Evolutionary conservation across 2,888 invertebrate genomes (phyloP).

Genomic region (Dione vanillae): DNA sequence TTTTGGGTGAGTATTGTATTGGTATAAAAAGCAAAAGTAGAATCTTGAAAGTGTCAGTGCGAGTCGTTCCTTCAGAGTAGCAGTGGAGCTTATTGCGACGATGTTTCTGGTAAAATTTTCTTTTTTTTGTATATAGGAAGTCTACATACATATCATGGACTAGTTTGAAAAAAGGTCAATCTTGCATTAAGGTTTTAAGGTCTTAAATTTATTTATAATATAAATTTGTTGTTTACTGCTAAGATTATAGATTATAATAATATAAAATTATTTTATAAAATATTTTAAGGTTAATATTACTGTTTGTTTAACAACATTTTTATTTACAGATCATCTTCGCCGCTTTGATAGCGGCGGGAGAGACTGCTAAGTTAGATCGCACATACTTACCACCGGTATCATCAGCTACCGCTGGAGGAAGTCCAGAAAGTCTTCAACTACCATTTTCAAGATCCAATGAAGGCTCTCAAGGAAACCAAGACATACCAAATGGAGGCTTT

Average conservation of each 20-base stretch:
- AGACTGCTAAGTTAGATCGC: slow-evolving; percentile 70
- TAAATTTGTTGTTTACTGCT: neutral
- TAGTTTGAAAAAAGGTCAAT: slow-evolving; percentile 13
- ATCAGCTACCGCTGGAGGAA: slow-evolving; percentile 69
- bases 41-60: slow-evolving; percentile 63
- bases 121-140: slow-evolving; percentile 38
- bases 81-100: slow-evolving; percentile 54
- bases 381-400: slow-evolving; percentile 69
- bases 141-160: neutral
- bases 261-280: neutral
- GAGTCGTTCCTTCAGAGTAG: slow-evolving; percentile 61
- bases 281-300: no score
- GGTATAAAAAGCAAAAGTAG: slow-evolving; percentile 75
- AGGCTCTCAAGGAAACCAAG: slow-evolving; percentile 47
- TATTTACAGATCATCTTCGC: slow-evolving; percentile 64
- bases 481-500: slow-evolving; percentile 65
- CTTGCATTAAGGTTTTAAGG: neutral
- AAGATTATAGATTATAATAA: neutral
- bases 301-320: neutral
- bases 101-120: slow-evolving; percentile 68
- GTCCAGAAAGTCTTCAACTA: slow-evolving; percentile 59
- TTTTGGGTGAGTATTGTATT: slow-evolving; percentile 71
- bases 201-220: slow-evolving; percentile 1
- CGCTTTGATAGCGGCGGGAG: slow-evolving; percentile 70
- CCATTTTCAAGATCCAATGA: slow-evolving; percentile 51